Percentiles rank a stretch among this genome's conserved stretches.
These are phyloP conservation scores for Paradoxurus hermaphroditus DNA, from an alignment of 2,113 vertebrate species.

Conservation along the genomic window DNA sequence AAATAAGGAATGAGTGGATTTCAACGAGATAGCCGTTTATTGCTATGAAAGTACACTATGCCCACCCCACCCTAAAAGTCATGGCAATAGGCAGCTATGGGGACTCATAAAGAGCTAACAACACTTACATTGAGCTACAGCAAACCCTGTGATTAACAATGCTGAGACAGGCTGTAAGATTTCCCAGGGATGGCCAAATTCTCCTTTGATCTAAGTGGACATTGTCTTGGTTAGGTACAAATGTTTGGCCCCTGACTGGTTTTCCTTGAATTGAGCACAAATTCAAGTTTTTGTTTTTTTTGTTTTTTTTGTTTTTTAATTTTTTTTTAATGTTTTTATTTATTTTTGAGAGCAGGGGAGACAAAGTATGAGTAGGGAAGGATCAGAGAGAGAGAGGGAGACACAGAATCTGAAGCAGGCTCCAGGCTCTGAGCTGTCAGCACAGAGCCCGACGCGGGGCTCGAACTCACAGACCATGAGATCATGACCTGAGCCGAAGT, in stretches of 20 bases:
- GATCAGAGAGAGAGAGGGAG: no score
- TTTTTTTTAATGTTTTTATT: no score
- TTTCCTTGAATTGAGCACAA: constrained; percentile 9
- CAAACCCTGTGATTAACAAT: constrained; percentile 29
- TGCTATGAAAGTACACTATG: constrained; percentile 47
- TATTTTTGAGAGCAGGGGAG: no score
- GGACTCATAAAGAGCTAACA: constrained; percentile 54
- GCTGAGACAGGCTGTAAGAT: neutral
- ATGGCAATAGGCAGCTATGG: constrained; percentile 7
- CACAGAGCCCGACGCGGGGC: no score
- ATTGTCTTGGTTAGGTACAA: constrained; percentile 55
- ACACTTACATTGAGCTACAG: neutral
- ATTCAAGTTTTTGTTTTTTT: constrained; percentile 22
- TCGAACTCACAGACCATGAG: no score
- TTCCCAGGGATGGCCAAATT: neutral
- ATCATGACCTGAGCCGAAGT: no score
- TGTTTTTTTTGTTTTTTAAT: no score
- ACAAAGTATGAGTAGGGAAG: no score
- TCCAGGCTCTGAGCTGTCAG: no score
- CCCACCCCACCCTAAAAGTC: constrained; percentile 47
- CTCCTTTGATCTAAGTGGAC: neutral
- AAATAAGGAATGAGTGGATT: constrained; percentile 59
- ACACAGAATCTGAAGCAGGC: no score
- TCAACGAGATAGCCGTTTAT: constrained; percentile 58
- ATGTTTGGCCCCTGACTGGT: constrained; percentile 59